Conservation (phyloP, 2,888 invertebrate genomes). For the Chymomyza amoena region DNA sequence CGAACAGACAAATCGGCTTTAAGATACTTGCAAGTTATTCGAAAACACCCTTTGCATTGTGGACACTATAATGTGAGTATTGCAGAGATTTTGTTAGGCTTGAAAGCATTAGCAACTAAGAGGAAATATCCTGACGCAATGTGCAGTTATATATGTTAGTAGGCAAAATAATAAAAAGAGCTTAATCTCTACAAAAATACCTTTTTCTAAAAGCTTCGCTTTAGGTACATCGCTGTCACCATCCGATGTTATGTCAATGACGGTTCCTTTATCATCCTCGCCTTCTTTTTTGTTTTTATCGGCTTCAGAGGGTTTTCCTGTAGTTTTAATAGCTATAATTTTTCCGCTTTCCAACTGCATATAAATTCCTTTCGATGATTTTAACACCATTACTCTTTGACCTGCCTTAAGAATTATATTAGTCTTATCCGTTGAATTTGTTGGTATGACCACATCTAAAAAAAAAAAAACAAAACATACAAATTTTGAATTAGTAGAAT, state of each 20-base stretch:
- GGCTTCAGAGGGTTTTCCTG: constrained; percentile 70
- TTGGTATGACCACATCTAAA: constrained; percentile 94
- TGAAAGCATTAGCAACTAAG: no score
- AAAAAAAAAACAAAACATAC: neutral
- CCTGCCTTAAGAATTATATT: constrained; percentile 95
- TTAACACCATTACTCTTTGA: constrained; percentile 95
- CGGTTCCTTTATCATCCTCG: constrained; percentile 61
- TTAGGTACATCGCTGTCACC: constrained; percentile 56
- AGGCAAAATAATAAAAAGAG: no score
- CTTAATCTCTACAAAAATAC: neutral
- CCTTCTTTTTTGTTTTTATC: constrained; percentile 30
- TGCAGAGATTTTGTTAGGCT: no score
- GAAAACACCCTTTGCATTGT: no score
- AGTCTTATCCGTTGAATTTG: constrained; percentile 92
- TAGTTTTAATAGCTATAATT: constrained; percentile 90
- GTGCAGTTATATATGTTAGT: no score
- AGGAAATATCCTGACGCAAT: no score
- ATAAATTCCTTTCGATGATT: constrained; percentile 97
- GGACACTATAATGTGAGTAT: no score
- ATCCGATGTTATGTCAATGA: constrained; percentile 75
- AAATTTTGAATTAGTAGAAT: neutral
- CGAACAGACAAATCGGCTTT: no score
- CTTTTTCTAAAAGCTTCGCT: constrained; percentile 16
- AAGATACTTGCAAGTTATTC: no score
- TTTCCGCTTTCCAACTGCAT: constrained; percentile 96